phyloP scores from a whole-genome alignment of 2,888 invertebrate genomes.

The Poecilobothrus nobilitatus region DNA sequence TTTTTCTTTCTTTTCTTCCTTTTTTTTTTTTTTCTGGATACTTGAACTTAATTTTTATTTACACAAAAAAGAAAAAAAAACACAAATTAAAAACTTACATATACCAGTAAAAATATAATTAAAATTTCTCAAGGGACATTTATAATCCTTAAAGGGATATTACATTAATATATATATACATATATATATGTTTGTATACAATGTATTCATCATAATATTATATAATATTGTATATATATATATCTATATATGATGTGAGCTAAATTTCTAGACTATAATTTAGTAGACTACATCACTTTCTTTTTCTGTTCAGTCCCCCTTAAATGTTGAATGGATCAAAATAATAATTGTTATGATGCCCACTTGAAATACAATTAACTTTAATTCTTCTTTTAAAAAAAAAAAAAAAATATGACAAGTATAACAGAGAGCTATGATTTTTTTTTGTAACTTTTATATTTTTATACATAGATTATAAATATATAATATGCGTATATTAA shows the following conservation, averaged over 20 bases:
- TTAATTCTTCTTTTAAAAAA: not conserved
- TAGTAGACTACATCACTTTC: too few species aligned
- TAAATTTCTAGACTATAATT: too few species aligned
- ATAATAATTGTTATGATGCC: not conserved
- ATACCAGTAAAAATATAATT: too few species aligned
- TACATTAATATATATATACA: not conserved
- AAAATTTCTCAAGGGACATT: too few species aligned
- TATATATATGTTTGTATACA: too few species aligned
- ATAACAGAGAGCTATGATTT: not conserved
- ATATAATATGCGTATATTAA: too few species aligned
- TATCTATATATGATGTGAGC: too few species aligned
- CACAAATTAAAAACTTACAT: too few species aligned
- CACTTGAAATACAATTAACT: conserved; percentile 1
- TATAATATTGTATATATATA: too few species aligned
- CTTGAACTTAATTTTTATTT: not conserved
- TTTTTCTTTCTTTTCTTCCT: too few species aligned
- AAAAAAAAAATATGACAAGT: not conserved
- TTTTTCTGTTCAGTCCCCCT: not conserved
- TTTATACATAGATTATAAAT: too few species aligned
- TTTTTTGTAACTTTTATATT: not conserved
- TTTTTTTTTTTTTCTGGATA: not conserved
- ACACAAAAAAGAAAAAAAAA: not conserved
- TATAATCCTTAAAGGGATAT: not conserved
- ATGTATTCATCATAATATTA: too few species aligned
- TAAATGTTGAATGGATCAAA: not conserved